Base-by-base conservation (phyloP, 2,113 vertebrate species). In the Cyprinodon variegatus region DNA sequence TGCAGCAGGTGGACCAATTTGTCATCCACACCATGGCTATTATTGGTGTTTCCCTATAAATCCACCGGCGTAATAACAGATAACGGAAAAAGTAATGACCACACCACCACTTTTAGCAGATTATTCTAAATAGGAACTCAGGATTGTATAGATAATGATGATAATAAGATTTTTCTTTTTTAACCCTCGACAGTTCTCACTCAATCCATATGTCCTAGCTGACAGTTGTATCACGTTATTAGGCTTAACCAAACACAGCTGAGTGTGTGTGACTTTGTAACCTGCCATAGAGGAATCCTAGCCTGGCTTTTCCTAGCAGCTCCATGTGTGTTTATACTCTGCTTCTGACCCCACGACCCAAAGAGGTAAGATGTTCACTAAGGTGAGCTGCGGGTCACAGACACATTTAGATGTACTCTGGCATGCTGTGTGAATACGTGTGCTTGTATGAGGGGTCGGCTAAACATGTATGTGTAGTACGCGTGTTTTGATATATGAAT, bases 211-310 rank as follows among this genome's bases (percentile, higher is more conserved):
- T 79, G 80, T 92, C 86, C 88, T 81, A 72, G 66, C 74, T 90
- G 86, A 83, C 86, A 79, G 88, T 85, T 89, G 84, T 90, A 84
- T 91, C 84, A 77, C 77, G 79, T 61, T 89, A 91, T 90, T 85
- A 67, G 80, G 78, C 84, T 84, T 91, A 79, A 90, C 91, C 79
- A 93, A 92, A 92, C 92, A 91, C 78, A 72, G 84, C 84, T 83
- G 83, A 83, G 84, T 83, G 84, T 84, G 81, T 79, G 76, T 77
- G 87, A 69, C 79, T 83, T 84, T 88, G 87, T 86, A 71, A 78
- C 68, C 3, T 5, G 61, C 77, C 69, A 73, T 65, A 53, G 53
- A 88, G 79, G 89, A 93, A 91, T 91, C 89, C 72, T 77, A 48
- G 61, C 76, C 75, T 87, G 68, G 87, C 77, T 84, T 65, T 86